Base-by-base conservation (phyloP, 2,113 vertebrate genomes). In the Setophaga kirtlandii region DNA sequence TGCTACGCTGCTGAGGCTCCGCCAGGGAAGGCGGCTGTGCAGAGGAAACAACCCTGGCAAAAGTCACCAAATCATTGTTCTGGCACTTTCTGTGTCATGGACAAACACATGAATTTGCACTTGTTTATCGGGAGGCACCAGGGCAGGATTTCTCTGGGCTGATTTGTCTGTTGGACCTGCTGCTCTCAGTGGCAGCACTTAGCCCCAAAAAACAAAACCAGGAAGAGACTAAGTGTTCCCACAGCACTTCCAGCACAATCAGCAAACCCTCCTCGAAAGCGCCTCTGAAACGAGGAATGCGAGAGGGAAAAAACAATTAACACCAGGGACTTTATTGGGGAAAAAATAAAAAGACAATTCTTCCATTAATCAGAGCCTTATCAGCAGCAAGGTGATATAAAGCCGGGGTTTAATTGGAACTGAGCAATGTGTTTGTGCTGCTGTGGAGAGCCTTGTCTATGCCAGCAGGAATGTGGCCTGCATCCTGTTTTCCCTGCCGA, bases 401-500 rank as follows among this genome's bases (percentile, higher is more conserved):
- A 98, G 98, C 96, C 97, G 80, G 97, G 77, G 87, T 97, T 97
- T 98, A 98, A 97, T 97, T 96, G 95, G 78, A 93, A 93, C 94
- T 41, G 96, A 96, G 96, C 62, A 39, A 95, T 95, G 95, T 94
- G 97, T 97, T 96, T 87, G 88, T 97, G 97, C 97, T 94, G 95
- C 92, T 97, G 71, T 87, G 89, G 95, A 70, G 87, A 89, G 83
- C 60, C 93, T 75, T 98, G 98, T 70, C 97, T 98, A 96, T 98
- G 96, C 1, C 10, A 80, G 68, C 96, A 98, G 98, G 98, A 98
- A 98, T 98, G 97, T 93, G 97, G 97, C 98, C 95, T 97, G 98
- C 98, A 97, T 99, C 98, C 98, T 99, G 98, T 99, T 99, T 98
- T 97, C 96, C 97, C 97, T 84, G 24, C 75, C 1, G 47, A 81